Percentiles rank a stretch among this genome's conserved stretches.
phyloP scores from a whole-genome alignment of 1,140 invertebrate species.

The Drosophila pallidifrons region DNA sequence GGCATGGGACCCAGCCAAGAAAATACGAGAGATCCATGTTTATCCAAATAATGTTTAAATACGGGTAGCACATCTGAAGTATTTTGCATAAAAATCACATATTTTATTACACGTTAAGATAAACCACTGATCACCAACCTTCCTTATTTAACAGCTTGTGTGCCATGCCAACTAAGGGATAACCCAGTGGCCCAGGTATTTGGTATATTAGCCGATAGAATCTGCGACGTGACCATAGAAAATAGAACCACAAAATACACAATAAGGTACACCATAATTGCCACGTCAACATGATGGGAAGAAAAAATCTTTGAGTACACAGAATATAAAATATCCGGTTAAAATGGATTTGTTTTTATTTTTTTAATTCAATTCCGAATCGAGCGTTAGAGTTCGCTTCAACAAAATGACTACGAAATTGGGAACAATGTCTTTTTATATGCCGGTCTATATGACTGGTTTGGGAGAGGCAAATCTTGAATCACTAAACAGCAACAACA shows the following conservation, averaged over 20 bases:
- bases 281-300: slow-evolving; percentile 60
- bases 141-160: slow-evolving; percentile 60
- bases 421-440: no score
- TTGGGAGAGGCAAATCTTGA: no score
- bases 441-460: no score
- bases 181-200: slow-evolving; percentile 72
- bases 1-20: slow-evolving; percentile 78
- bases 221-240: slow-evolving; percentile 74
- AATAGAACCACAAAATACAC: slow-evolving; percentile 66
- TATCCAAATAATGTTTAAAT: slow-evolving; percentile 54
- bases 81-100: slow-evolving; percentile 17
- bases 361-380: background rate
- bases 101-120: background rate
- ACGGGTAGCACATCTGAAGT: slow-evolving; percentile 61
- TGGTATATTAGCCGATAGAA: slow-evolving; percentile 69
- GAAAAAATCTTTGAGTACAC: background rate
- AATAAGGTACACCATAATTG: slow-evolving; percentile 56
- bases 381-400: no score
- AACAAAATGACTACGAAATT: no score
- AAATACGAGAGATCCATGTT: slow-evolving; percentile 58
- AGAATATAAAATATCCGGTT: background rate
- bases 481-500: no score
- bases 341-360: no score
- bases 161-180: slow-evolving; percentile 77
- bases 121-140: slow-evolving; percentile 43